Percentiles rank a stretch among this genome's conserved stretches.
These are phyloP conservation scores for Gastrophryne carolinensis DNA, from an alignment of 2,797 vertebrate genomes.

Conservation along the genomic window DNA sequence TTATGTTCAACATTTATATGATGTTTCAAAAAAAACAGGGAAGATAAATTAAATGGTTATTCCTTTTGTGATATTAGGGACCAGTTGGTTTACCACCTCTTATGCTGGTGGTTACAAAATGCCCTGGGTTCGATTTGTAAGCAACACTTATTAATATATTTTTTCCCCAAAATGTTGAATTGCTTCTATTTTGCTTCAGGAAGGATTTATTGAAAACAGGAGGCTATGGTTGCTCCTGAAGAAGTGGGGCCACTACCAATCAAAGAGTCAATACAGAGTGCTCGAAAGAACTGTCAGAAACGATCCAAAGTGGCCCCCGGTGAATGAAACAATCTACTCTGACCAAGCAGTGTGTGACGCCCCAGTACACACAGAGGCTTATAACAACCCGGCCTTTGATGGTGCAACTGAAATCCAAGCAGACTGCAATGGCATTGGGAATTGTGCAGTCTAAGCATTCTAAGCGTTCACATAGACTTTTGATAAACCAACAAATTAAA, in stretches of 20 bases:
- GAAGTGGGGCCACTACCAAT: conserved; percentile 53
- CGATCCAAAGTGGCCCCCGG: conserved; percentile 61
- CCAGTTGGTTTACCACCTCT: too few species aligned
- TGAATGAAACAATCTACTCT: conserved; percentile 52
- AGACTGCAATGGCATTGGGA: neutral
- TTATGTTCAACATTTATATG: too few species aligned
- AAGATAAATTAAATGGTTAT: too few species aligned
- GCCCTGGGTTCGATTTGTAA: too few species aligned
- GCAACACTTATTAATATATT: too few species aligned
- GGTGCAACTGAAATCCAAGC: neutral
- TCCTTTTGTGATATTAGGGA: too few species aligned
- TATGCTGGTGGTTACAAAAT: too few species aligned
- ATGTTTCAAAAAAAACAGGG: too few species aligned
- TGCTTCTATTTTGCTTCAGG: conserved; percentile 50
- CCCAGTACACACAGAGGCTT: neutral
- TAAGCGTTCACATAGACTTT: neutral
- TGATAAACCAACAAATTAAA: neutral
- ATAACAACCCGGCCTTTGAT: conserved; percentile 12
- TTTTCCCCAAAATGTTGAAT: too few species aligned
- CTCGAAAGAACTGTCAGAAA: conserved; percentile 60
- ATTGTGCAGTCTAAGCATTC: neutral
- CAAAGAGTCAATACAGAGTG: conserved; percentile 59
- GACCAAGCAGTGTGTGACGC: neutral
- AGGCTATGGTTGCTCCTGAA: conserved; percentile 64
- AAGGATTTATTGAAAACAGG: conserved; percentile 66